Conservation (phyloP, 2,888 invertebrate species). For the Melanotus villosus region DNA sequence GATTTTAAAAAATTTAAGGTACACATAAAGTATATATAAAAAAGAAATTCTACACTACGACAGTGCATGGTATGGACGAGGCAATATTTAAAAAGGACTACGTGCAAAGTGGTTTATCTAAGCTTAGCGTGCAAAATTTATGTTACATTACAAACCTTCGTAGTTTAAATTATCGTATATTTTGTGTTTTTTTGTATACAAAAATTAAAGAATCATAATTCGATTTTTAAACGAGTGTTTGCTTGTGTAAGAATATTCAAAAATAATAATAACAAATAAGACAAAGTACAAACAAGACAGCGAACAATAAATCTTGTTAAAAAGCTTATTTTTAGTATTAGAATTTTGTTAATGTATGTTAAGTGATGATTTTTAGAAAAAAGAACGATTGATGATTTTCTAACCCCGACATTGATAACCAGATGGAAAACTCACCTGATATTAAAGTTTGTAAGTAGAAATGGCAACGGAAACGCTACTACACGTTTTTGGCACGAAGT, state of each 20-base stretch:
- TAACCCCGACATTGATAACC: slow-evolving; percentile 35
- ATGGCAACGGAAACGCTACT: slow-evolving; percentile 61
- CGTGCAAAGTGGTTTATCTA: slow-evolving; percentile 48
- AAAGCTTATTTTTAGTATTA: slow-evolving; percentile 17
- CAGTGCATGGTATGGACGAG: slow-evolving; percentile 32
- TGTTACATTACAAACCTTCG: slow-evolving; percentile 56
- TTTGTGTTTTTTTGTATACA: slow-evolving; percentile 12
- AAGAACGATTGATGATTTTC: slow-evolving; percentile 32
- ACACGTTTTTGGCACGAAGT: slow-evolving; percentile 73
- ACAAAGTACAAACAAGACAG: slow-evolving; percentile 30
- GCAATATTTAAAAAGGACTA: slow-evolving; percentile 32
- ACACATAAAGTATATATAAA: slow-evolving; percentile 18
- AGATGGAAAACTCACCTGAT: slow-evolving; percentile 54
- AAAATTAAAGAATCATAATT: background rate
- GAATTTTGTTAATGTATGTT: background rate
- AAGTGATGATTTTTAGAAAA: background rate
- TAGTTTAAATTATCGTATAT: slow-evolving; percentile 22
- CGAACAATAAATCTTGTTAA: slow-evolving; percentile 4
- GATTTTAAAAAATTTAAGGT: slow-evolving; percentile 1
- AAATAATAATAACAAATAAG: slow-evolving; percentile 32
- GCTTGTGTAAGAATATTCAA: slow-evolving; percentile 40
- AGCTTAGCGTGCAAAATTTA: slow-evolving; percentile 57
- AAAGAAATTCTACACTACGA: slow-evolving; percentile 28
- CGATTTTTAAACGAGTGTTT: slow-evolving; percentile 32
- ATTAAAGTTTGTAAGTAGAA: slow-evolving; percentile 50